phyloP scores from a whole-genome alignment of 2,797 vertebrate species.

The Myiotriccus ornatus region DNA sequence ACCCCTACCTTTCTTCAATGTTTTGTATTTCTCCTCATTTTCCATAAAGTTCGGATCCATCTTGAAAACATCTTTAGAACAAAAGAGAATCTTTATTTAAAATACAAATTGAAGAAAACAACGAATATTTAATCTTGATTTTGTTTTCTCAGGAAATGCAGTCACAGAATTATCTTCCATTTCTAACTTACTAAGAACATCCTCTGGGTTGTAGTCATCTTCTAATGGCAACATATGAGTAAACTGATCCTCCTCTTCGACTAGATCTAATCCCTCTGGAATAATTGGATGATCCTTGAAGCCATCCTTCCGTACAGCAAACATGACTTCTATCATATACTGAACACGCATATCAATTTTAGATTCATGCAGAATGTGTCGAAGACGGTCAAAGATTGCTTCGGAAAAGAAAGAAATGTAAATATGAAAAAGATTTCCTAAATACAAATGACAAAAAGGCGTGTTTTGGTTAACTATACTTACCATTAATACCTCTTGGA shows the following conservation, averaged over 20 bases:
- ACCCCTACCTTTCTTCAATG: constrained; percentile 88
- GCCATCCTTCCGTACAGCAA: constrained; percentile 95
- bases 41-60: constrained; percentile 94
- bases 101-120: not conserved
- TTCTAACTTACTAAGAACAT: constrained; percentile 88
- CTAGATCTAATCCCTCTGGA: constrained; percentile 90
- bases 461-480: not conserved
- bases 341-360: constrained; percentile 97
- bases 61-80: constrained; percentile 92
- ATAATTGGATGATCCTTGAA: constrained; percentile 96
- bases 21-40: constrained; percentile 96
- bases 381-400: constrained; percentile 97
- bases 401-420: not conserved
- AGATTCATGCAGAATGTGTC: constrained; percentile 95
- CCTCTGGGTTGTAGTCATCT: constrained; percentile 92
- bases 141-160: not conserved
- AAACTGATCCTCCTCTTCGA: constrained; percentile 96
- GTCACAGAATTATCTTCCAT: not conserved
- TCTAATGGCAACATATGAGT: constrained; percentile 97
- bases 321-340: constrained; percentile 99
- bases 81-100: constrained; percentile 38
- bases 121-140: not conserved
- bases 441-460: not conserved
- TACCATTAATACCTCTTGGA: constrained; percentile 94
- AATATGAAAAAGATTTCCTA: not conserved